Conservation (phyloP, 92 coral and sea anemone species). For the Micromussa lordhowensis region DNA sequence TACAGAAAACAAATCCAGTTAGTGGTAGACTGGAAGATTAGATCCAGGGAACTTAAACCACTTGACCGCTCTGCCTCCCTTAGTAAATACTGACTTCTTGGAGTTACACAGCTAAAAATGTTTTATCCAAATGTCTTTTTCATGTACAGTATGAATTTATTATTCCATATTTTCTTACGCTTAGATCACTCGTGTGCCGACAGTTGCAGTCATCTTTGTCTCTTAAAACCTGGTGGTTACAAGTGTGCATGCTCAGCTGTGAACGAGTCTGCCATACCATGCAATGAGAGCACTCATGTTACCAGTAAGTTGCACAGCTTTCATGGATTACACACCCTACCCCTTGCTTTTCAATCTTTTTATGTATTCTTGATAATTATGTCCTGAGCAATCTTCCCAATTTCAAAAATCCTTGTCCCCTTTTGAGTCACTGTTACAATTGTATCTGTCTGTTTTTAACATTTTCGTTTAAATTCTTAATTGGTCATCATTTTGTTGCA, state of each 20-base stretch:
- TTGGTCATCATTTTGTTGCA: too few relatives aligned
- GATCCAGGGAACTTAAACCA: too few relatives aligned
- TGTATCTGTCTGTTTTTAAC: too few relatives aligned
- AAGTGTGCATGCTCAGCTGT: constrained; percentile 61
- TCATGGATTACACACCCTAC: not conserved
- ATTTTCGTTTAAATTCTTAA: too few relatives aligned
- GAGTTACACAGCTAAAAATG: not conserved
- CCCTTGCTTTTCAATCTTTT: too few relatives aligned
- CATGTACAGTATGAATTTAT: not conserved
- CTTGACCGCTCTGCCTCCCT: too few relatives aligned
- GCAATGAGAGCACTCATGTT: constrained; percentile 22
- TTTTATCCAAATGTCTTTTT: not conserved
- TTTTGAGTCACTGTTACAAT: too few relatives aligned
- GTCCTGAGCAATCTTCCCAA: too few relatives aligned
- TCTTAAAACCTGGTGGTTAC: constrained; percentile 53
- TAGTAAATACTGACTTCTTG: not conserved
- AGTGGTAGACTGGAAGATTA: too few relatives aligned
- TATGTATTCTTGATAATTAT: too few relatives aligned
- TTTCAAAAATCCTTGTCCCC: too few relatives aligned
- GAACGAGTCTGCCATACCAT: not conserved
- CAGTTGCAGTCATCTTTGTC: constrained; percentile 46
- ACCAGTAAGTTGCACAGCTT: constrained; percentile 9
- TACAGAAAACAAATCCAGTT: too few relatives aligned
- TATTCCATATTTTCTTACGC: not conserved
- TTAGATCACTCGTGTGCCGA: constrained; percentile 36